Base-by-base conservation (phyloP, 2,797 vertebrate genomes). In the Apogon talboti region DNA sequence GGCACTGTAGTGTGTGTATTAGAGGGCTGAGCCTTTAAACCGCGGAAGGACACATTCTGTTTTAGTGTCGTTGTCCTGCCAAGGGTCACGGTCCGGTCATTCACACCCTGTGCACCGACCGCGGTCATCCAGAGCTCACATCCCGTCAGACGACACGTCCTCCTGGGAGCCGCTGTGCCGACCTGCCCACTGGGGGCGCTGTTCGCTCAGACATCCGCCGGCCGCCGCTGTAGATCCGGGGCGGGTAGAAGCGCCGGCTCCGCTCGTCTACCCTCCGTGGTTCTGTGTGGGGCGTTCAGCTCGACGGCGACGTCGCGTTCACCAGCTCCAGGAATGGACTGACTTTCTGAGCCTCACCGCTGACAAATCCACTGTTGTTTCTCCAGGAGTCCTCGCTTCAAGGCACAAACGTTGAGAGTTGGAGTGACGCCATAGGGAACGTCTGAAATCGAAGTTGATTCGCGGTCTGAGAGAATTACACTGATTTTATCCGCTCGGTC, bases 221-320 rank as follows among this genome's bases (percentile, higher is more conserved):
- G 30, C 1, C 1, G 45, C 0, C 1, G 63, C 24, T 9, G 9
- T 79, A 88, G 89, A 90, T 68, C 72, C 6, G 51, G 16, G 24
- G 6, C 0, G 61, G 48, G 44, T 85, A 87, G 50, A 19, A 19
- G 50, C n/a, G 12, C n/a, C 13, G 4, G 13, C 15, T 28, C 33
- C 28, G 49, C 74, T 16, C 11, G 1, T 89, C 85, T 88, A 61
- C 1, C 33, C 11, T 43, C 40, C 24, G 62, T 37, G 60, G 11
- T 65, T 90, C 88, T 89, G 44, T 84, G 89, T 81, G 85, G 86
- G 82, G 88, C 86, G 86, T 84, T 74, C 57, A 61, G 57, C 79
- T 48, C 62, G 4, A 58, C 60, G 38, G 45, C 68, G 70, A 62
- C 66, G 65, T 63, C 35, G 54, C 71, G 54, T 58, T 55, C 73